Percentiles rank a stretch among this genome's conserved stretches.
phyloP scores from a whole-genome alignment of 2,888 invertebrate species.

The Blera fallax region DNA sequence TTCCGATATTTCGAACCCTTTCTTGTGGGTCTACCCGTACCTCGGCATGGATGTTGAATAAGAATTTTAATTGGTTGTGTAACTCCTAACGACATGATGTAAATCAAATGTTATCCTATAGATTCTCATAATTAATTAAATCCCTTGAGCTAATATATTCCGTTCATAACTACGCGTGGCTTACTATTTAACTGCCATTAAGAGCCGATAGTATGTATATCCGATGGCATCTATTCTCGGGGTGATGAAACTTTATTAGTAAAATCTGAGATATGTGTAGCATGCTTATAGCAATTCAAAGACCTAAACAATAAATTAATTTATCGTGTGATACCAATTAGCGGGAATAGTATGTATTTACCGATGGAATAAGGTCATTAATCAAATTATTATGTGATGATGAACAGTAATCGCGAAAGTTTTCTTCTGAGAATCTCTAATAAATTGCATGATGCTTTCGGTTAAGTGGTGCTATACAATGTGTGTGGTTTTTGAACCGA shows the following conservation, averaged over 20 bases:
- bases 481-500: too few relatives aligned
- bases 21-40: too few relatives aligned
- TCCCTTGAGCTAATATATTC: background rate
- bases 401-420: background rate
- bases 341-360: background rate
- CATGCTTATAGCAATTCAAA: background rate
- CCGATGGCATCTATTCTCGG: background rate
- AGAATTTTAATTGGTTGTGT: background rate
- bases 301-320: background rate
- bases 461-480: too few relatives aligned
- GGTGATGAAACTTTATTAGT: background rate
- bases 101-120: background rate
- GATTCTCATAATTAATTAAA: background rate
- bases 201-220: background rate
- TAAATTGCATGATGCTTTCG: too few relatives aligned
- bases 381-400: background rate
- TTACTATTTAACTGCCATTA: background rate
- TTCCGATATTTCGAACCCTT: too few relatives aligned
- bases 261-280: background rate
- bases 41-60: too few relatives aligned
- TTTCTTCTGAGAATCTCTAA: background rate
- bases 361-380: background rate
- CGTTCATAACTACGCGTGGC: slow-evolving; percentile 7
- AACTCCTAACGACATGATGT: background rate
- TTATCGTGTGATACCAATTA: background rate